Conservation (phyloP, 2,888 invertebrate species). For the Reticulitermes lucifugus region DNA sequence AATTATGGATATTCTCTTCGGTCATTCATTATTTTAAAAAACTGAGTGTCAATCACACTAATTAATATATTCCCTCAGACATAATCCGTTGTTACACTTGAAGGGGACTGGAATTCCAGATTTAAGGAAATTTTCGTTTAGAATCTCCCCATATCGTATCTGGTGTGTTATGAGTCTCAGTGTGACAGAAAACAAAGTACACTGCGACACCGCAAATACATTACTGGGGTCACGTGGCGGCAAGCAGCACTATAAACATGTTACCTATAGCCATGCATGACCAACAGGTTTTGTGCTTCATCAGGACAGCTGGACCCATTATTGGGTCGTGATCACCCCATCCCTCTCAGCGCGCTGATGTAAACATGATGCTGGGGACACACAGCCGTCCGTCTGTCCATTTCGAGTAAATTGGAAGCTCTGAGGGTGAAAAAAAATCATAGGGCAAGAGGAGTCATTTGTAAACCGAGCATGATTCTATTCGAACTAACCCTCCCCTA, state of each 20-base stretch:
- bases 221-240: background rate
- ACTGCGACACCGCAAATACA: too few species aligned
- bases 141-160: too few species aligned
- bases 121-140: too few species aligned
- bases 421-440: constrained; percentile 14
- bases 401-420: constrained; percentile 38
- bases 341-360: constrained; percentile 59
- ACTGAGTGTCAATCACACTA: too few species aligned
- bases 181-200: too few species aligned
- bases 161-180: too few species aligned
- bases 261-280: constrained; percentile 38
- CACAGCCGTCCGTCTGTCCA: constrained; percentile 20
- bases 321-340: constrained; percentile 51
- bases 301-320: constrained; percentile 31
- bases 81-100: too few species aligned
- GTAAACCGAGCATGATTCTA: constrained; percentile 41
- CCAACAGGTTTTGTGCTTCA: constrained; percentile 38
- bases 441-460: constrained; percentile 39
- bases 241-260: background rate
- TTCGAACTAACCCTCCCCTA: constrained; percentile 16
- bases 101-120: too few species aligned
- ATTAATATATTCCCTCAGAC: too few species aligned
- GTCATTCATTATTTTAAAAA: too few species aligned
- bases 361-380: constrained; percentile 28
- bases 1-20: too few species aligned